Base-by-base conservation (phyloP, 2,888 invertebrate genomes). In the Drosophila helvetica region DNA sequence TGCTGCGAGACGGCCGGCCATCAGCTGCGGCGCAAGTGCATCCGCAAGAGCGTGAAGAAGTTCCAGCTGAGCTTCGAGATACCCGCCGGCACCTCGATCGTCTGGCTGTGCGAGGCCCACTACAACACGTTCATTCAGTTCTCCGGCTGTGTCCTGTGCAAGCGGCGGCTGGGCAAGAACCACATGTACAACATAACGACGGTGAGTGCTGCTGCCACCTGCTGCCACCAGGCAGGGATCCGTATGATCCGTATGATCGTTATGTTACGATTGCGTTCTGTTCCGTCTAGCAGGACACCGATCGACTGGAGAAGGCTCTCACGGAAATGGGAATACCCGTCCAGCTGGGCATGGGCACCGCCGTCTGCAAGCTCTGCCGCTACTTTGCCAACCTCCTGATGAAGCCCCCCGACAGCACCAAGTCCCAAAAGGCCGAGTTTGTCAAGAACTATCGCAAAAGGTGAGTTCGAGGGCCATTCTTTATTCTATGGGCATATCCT, bases 341-440 rank as follows among this genome's bases (percentile, higher is more conserved):
- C 15, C 93, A 93, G 81, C 93, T 97, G 83, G 91, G 92, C 1
- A 90, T 95, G 80, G 95, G 95, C 68, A 95, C 95, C 0, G 96
- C 96, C 56, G 94, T 97, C 48, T 97, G 97, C 92, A 97, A 96
- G 92, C 92, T 95, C 25, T 97, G 97, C 86, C 94, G 96, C 64
- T 95, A 96, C 91, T 97, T 96, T 92, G 95, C 95, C 79, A 94
- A 95, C 70, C 91, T 96, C 57, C 93, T 96, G 66, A 93, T 95
- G 81, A 95, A 96, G 69, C 94, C 94, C 2, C 93, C 93, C 0
- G 93, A 94, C 69, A 88, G 88, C 88, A 90, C 89, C 52, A 93
- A 88, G 89, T 91, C 85, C 76, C 93, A 93, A 81, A 92, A 92
- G 62, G 86, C 90, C 0, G 91, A 91, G 52, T 92, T 92, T 51